Evolutionary conservation across 2,113 vertebrate species (phyloP).

Genomic region (Rhabdomys dilectus): DNA sequence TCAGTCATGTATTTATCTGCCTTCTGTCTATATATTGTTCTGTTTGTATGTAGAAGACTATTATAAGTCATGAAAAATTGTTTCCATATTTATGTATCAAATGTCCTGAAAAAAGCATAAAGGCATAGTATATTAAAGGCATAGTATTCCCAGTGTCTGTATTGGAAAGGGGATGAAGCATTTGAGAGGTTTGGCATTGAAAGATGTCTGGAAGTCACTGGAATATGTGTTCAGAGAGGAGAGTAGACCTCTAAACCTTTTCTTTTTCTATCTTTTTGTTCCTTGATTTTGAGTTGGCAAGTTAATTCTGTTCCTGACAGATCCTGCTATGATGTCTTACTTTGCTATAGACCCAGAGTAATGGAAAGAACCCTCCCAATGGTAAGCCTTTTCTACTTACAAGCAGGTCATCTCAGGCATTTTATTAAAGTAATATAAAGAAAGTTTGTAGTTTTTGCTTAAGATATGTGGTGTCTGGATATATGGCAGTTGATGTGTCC

Average conservation of each 20-base stretch:
- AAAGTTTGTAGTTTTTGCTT: background rate
- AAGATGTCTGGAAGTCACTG: background rate
- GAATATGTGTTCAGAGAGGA: background rate
- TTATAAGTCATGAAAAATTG: background rate
- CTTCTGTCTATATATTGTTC: background rate
- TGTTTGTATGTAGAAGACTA: background rate
- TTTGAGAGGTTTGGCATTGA: background rate
- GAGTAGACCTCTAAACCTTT: background rate
- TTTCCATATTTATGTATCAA: background rate
- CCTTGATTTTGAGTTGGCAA: background rate
- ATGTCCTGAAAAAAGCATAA: background rate
- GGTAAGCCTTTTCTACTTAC: background rate
- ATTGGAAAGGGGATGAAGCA: background rate
- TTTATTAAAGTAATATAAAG: background rate
- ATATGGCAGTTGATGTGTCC: background rate
- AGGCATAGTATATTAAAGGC: background rate
- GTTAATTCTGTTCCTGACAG: background rate
- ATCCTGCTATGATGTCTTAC: background rate
- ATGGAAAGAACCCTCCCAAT: background rate
- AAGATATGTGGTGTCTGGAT: background rate
- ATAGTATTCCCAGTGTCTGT: background rate
- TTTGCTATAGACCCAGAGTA: background rate
- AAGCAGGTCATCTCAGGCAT: background rate
- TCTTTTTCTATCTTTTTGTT: background rate
- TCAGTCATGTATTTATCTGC: background rate